Evolutionary conservation across 30 jellyfish, hydroid and myxozoan genomes (phyloP), one percentile per base, ranked within the genome.

Genomic region (Chironex yamaguchii): DNA sequence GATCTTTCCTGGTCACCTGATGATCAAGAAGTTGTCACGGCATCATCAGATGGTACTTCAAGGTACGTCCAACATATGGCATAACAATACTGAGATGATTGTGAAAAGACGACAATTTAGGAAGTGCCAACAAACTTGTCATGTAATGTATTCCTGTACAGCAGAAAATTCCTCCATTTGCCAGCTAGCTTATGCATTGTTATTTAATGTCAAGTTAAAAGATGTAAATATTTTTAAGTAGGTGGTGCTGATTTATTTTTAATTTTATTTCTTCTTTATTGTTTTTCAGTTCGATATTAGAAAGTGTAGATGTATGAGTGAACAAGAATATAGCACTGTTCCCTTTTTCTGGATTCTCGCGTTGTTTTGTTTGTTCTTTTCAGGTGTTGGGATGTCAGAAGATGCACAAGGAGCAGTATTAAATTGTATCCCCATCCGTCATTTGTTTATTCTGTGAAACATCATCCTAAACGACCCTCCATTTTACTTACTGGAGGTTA

Each of bases 31-130:
- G 28, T 93, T 23, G 64, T 93, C n/a, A 87, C 97, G 4, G 91
- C 97, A n/a, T 93, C 98, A n/a, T 96, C 98, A 49, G 98, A 93
- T 79, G 88, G 96, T 29, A 93, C 97, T 12, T 96, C 82, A 64
- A 92, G 98, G 98, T 92, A 54, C 2, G 77, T n/a, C 14, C 1
- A n/a, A n/a, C n/a, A 22, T 58, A 12, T 48, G 62, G n/a, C 62
- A 48, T 48, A 48, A 48, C 62, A 48, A n/a, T 48, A 9, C 17
- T 0, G 4, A 6, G 31, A 6, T 20, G 17, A 48, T 48, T 48
- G n/a, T 48, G 13, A 48, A 12, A 12, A 12, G 62, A 48, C 2
- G 2, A 2, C 26, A 52, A 52, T 52, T 1, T 2, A 22, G 23
- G 4, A 22, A 32, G 26, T 52, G 23, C 26, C 26, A 32, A 22